These are phyloP conservation scores for Pandemis corylana DNA, from an alignment of 2,888 invertebrate species.

Conservation along the genomic window DNA sequence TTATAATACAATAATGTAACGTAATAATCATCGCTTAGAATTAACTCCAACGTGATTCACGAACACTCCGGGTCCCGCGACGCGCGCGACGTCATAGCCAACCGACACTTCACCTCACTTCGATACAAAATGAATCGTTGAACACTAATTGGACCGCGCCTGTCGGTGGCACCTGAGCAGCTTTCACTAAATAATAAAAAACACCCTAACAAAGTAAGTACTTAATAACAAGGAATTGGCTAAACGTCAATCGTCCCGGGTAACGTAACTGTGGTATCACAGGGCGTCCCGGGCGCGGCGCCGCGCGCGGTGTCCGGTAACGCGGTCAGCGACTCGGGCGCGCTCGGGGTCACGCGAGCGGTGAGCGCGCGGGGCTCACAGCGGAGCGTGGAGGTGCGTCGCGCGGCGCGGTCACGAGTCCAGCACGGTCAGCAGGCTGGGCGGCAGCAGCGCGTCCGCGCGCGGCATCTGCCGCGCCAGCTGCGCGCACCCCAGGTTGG, in stretches of 20 bases:
- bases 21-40: slow-evolving; percentile 75
- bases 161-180: slow-evolving; percentile 81
- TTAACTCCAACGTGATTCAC: slow-evolving; percentile 73
- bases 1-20: slow-evolving; percentile 80
- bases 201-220: slow-evolving; percentile 81
- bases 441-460: slow-evolving; percentile 72
- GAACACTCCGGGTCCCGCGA: slow-evolving; percentile 44
- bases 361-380: slow-evolving; percentile 48
- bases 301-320: slow-evolving; percentile 53
- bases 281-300: slow-evolving; percentile 46
- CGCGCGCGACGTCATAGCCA: slow-evolving; percentile 58
- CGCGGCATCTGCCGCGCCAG: slow-evolving; percentile 78
- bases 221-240: slow-evolving; percentile 79
- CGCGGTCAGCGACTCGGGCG: slow-evolving; percentile 68
- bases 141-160: slow-evolving; percentile 81
- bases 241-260: slow-evolving; percentile 69
- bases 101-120: slow-evolving; percentile 62
- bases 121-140: slow-evolving; percentile 72
- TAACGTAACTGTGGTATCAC: slow-evolving; percentile 43
- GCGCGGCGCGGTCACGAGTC: slow-evolving; percentile 82
- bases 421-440: slow-evolving; percentile 76
- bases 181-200: slow-evolving; percentile 82
- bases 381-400: slow-evolving; percentile 70
- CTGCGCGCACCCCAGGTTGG: slow-evolving; percentile 81
- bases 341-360: slow-evolving; percentile 59